Evolutionary conservation across 2,888 invertebrate genomes (phyloP).

Genomic region (Drosophila tripunctata): DNA sequence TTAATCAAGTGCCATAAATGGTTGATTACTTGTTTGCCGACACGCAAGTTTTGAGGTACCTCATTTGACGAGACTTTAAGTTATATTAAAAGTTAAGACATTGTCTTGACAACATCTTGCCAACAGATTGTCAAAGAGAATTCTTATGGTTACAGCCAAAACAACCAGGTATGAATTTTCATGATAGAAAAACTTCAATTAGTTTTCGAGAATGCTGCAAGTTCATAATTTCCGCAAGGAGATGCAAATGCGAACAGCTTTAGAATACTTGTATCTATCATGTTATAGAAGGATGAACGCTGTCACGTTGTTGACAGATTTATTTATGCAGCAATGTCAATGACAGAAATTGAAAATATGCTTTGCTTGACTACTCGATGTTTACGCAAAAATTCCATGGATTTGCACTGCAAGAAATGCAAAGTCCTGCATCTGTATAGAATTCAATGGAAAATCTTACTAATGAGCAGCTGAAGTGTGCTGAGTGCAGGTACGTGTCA

Average conservation of each 20-base stretch:
- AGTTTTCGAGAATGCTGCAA: conserved; percentile 1
- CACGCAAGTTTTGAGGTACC: conserved; percentile 2
- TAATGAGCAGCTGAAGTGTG: conserved; percentile 53
- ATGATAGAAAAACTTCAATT: conserved; percentile 25
- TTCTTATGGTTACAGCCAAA: background rate
- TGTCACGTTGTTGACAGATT: background rate
- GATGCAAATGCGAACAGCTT: conserved; percentile 14
- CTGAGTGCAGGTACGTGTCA: conserved; percentile 38
- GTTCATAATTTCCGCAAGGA: conserved; percentile 50
- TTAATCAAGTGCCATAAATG: conserved; percentile 16
- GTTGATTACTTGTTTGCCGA: conserved; percentile 1
- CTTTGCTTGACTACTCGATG: background rate
- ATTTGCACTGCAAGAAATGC: background rate
- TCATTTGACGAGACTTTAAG: background rate
- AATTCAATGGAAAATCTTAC: conserved; percentile 3
- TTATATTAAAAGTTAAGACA: conserved; percentile 9
- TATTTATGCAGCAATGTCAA: background rate
- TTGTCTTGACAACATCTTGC: conserved; percentile 20
- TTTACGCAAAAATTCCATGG: conserved; percentile 11
- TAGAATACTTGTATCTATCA: background rate
- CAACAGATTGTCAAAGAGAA: conserved; percentile 3
- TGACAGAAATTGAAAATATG: conserved; percentile 6
- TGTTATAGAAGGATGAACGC: too few relatives aligned
- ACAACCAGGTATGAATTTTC: background rate
- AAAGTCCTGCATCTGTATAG: background rate